Percentiles rank a stretch among this genome's conserved stretches.
phyloP scores from a whole-genome alignment of 2,113 vertebrate species.

The Muscicapa adusta region DNA sequence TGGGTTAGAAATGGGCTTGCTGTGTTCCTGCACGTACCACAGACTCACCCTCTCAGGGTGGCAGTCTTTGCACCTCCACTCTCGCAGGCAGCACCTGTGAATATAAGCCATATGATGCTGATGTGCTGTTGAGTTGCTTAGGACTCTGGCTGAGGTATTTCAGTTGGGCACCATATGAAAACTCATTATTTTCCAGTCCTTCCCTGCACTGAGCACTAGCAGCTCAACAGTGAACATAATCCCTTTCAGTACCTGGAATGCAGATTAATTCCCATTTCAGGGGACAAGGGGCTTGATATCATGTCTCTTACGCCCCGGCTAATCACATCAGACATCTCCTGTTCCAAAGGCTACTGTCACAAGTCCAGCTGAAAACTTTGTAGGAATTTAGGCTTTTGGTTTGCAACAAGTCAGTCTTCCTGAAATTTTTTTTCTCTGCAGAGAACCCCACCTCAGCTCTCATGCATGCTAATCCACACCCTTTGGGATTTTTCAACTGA shows the following conservation, averaged over 20 bases:
- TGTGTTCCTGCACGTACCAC: neutral
- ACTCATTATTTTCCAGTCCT: neutral
- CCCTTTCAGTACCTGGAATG: rapidly evolving
- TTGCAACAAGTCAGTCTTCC: neutral
- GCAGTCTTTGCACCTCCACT: neutral
- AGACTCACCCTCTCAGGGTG: neutral
- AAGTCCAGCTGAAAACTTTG: neutral
- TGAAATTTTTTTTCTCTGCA: neutral
- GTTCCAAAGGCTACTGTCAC: neutral
- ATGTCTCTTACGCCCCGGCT: neutral
- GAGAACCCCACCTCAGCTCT: neutral
- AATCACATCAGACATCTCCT: neutral
- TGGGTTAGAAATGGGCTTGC: neutral
- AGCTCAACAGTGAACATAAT: neutral
- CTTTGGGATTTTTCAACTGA: neutral
- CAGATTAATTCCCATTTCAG: neutral
- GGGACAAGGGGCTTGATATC: neutral
- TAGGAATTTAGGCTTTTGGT: neutral
- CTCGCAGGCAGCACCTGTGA: neutral
- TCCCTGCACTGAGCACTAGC: neutral
- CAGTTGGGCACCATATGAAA: neutral
- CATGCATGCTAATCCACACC: rapidly evolving
- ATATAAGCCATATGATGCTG: neutral
- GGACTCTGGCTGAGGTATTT: neutral
- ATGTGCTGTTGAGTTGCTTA: neutral